These are phyloP conservation scores for Xenus cinereus DNA, from an alignment of 2,113 vertebrate genomes.

Conservation along the genomic window DNA sequence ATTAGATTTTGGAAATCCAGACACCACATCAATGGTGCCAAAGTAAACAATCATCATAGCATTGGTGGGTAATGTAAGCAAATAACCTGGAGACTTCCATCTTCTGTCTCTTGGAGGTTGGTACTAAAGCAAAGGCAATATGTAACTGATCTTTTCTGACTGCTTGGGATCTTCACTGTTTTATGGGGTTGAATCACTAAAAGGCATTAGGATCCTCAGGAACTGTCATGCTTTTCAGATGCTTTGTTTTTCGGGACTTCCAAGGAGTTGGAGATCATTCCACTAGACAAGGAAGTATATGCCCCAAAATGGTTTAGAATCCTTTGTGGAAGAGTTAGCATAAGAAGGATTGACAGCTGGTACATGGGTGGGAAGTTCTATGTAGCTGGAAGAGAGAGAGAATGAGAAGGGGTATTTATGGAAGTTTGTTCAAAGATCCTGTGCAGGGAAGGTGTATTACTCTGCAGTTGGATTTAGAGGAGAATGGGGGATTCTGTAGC, in stretches of 20 bases:
- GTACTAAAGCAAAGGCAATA: not conserved
- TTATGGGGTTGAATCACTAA: not conserved
- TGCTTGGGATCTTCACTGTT: not conserved
- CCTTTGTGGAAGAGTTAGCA: not conserved
- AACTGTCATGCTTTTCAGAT: not conserved
- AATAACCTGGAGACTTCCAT: not conserved
- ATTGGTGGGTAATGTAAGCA: not conserved
- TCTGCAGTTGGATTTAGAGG: not conserved
- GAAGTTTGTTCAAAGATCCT: not conserved
- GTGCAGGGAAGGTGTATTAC: not conserved
- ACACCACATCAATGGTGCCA: not conserved
- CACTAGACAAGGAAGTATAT: not conserved
- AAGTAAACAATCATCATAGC: not conserved
- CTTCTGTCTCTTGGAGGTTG: not conserved
- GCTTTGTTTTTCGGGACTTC: not conserved
- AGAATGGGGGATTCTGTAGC: not conserved
- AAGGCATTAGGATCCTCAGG: not conserved
- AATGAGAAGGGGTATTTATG: not conserved
- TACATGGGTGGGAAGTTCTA: not conserved
- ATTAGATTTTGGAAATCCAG: not conserved
- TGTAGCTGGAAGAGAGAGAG: not conserved
- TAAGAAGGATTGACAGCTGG: not conserved
- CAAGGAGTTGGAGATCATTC: not conserved
- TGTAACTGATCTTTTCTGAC: not conserved
- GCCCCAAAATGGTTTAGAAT: not conserved